Percentiles rank a stretch among this genome's conserved stretches.
phyloP scores from a whole-genome alignment of 2,888 invertebrate species.

The Epistrophe eligans region DNA sequence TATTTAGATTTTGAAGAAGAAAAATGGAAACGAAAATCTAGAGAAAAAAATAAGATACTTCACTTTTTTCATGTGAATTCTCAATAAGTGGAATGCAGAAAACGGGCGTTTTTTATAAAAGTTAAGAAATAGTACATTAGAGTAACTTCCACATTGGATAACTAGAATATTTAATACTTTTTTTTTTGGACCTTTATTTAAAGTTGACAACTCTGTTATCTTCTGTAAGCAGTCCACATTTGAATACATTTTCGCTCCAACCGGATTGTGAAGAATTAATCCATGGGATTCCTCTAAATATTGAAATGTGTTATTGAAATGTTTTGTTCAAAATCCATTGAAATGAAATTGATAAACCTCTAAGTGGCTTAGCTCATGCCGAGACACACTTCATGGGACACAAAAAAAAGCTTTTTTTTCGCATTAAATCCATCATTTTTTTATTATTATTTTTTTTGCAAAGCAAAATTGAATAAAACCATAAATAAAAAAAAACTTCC shows the following conservation, averaged over 20 bases:
- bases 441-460: not conserved
- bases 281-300: not conserved
- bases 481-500: not conserved
- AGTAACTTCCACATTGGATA: too few species aligned
- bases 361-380: slow-evolving; percentile 19
- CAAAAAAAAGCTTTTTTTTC: not conserved
- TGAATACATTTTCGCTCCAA: not conserved
- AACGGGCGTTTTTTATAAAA: too few species aligned
- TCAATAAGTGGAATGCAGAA: too few species aligned
- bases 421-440: not conserved
- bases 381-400: not conserved
- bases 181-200: too few species aligned
- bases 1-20: too few species aligned
- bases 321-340: slow-evolving; percentile 15
- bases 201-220: not conserved
- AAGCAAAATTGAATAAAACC: not conserved
- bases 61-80: too few species aligned
- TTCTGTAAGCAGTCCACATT: not conserved
- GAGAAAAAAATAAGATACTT: too few species aligned
- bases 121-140: too few species aligned
- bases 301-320: not conserved
- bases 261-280: not conserved
- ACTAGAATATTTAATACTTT: too few species aligned
- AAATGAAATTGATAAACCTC: slow-evolving; percentile 16
- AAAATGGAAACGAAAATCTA: too few species aligned